Evolutionary conservation across 2,888 invertebrate species (phyloP), one percentile per base, ranked within the genome.

Genomic region (Eilema griseolum): DNA sequence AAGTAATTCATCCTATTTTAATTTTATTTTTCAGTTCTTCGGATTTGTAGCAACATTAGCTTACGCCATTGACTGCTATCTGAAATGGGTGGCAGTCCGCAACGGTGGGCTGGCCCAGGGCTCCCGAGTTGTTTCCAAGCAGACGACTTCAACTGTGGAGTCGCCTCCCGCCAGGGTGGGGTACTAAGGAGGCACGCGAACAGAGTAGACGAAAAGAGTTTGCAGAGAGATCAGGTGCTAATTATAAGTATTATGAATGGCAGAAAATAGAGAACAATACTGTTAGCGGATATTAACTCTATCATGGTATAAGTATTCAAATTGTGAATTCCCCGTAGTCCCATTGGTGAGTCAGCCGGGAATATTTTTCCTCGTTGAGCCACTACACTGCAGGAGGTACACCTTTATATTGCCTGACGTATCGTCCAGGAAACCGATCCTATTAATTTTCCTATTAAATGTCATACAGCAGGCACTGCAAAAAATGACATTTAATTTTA

Each of bases 1-100:
- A 23, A 57, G 1, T 12, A 57, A 5, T 11, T 33, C 1, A 66
- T 0, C 1, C 24, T 8, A 24, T 57, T 10, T 59, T 24, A 0
- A 26, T 37, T 56, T 62, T 66, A 46, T 61, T 52, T 66, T 93
- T 7, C 92, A 98, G 98, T 97, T 98, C 92, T 98, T 98, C 92
- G 98, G 98, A 26, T 98, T 97, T 92, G 96, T 96, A 80, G 97
- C 97, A 24, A 98, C 97, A 97, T 90, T 97, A 31, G 96, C 96
- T 46, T 99, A 98, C 93, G 97, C 96, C 1, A 96, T 96, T 79
- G 98, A 99, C 89, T 97, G 97, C 56, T 98, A 96, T 92, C 88
- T 98, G 57, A 98, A 98, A 91, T 98, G 96, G 90, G 95, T 95
- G 77, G 97, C 96, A 0, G 96, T 96, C 61, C 95, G 95, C 77